Base-by-base conservation (phyloP, 1,140 invertebrate genomes). In the Meteorus sp. region DNA sequence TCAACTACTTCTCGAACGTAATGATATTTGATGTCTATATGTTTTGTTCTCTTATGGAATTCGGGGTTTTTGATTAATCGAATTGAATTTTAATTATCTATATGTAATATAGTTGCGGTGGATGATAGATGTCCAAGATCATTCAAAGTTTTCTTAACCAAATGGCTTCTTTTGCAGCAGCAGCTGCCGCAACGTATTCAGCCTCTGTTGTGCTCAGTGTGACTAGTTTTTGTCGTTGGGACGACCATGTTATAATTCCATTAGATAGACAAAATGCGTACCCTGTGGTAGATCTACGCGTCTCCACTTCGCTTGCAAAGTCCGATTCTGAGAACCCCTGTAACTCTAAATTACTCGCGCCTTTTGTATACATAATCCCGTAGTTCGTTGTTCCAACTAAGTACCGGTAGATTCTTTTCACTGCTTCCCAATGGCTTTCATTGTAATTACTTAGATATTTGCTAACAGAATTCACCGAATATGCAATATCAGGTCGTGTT, bases 121-220 rank as follows among this genome's bases (percentile, higher is more conserved):
- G 37, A 25, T 37, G 31, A 68, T 37, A 15, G 7, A 67, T 8
- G 62, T 47, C 48, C 66, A 65, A 65, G 15, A 9, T 65, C 53
- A 5, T 33, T 13, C 17, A 60, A 17, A 78, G 60, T 11, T 61
- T 57, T 33, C 55, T 63, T 13, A 72, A 20, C 62, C 67, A 73
- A 25, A 71, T 62, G 1, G 71, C 66, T 60, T 82, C 76, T 62
- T 75, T 76, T 1, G 70, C 51, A 4, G 71, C 72, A 56, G 70
- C 64, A 15, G 68, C 54, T 13, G 74, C 53, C 13, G 77, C 74
- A 4, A 82, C 68, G 61, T 80, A 82, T 64, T 83, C 80, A 9
- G 78, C 71, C 57, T 83, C 78, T 43, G 77, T 81, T 6, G 73
- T 75, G 4, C 77, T 79, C 29, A 81, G 65, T 1, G 20, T 35